Base-by-base conservation (phyloP, 2,113 vertebrate species). In the Halcyon malimbica region DNA sequence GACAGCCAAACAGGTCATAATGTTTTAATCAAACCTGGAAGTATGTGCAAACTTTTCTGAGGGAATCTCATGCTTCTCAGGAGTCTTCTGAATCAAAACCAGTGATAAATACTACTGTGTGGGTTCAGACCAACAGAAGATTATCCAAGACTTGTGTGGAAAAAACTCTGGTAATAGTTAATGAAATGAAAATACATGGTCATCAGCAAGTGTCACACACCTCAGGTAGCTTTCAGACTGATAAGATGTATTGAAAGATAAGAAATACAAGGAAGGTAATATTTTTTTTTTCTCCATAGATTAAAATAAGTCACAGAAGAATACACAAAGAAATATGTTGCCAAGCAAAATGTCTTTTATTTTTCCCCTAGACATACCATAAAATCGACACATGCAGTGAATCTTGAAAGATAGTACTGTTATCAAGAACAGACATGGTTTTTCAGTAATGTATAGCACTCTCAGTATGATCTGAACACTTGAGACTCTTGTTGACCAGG, bases 391-490 rank as follows among this genome's bases (percentile, higher is more conserved):
- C 53, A 69, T 11, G 5, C 9, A 5, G 9, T 76, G 65, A 85
- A 48, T 91, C 79, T 53, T 68, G 48, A 82, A 56, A 37, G 28
- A 68, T 42, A 68, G 10, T 53, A 46, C 18, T 59, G 6, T 33
- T 28, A 42, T 4, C 23, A 64, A 69, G 26, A 50, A 24, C 33
- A 93, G n/a, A 33, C 9, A 54, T 26, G 10, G 20, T 41, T 83
- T 81, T 86, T 94, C 85, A 82, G 50, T 83, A 60, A 60, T 37
- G 71, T 25, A 56, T n/a, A 92, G 33, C 76, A 60, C 57, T 81
- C 68, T 16, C 18, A 50, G 46, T 63, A 76, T 48, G 33, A 95
- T 57, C 35, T 62, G 56, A 87, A 25, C 7, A 54, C 19, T n/a
- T 51, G n/a, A 70, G n/a, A 25, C 4, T 69, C 31, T 37, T 6